Evolutionary conservation across 2,113 vertebrate genomes (phyloP).

Genomic region (Merops nubicus): DNA sequence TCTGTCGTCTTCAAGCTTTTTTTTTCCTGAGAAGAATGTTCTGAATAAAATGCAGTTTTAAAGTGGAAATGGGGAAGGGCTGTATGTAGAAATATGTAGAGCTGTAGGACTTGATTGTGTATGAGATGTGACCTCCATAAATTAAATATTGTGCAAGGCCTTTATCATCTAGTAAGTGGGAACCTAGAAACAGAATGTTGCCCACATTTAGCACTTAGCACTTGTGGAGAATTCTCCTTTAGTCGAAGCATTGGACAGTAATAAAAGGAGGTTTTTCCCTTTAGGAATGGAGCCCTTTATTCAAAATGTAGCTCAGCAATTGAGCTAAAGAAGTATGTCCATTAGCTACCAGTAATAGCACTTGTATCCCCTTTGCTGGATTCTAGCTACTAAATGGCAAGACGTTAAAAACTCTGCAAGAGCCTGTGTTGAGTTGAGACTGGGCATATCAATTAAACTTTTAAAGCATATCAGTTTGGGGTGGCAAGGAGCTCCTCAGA

Average conservation of each 20-base stretch:
- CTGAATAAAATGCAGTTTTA: background rate
- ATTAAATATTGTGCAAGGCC: background rate
- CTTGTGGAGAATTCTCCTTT: background rate
- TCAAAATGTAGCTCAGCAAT: background rate
- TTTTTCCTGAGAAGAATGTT: background rate
- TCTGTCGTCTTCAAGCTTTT: background rate
- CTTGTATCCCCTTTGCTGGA: background rate
- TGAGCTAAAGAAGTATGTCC: background rate
- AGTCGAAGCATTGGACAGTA: background rate
- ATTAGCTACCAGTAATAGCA: slow-evolving; percentile 17
- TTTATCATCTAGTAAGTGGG: background rate
- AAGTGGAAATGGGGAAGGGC: background rate
- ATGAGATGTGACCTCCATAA: background rate
- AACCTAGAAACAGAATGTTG: background rate
- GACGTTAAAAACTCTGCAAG: background rate
- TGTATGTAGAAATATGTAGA: background rate
- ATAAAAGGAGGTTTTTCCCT: background rate
- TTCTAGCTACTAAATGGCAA: background rate
- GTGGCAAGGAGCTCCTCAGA: background rate
- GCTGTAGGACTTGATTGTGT: background rate
- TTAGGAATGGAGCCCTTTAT: background rate
- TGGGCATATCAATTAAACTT: background rate
- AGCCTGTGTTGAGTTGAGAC: background rate
- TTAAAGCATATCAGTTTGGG: background rate
- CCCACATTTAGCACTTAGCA: background rate